phyloP scores from a whole-genome alignment of 2,113 vertebrate genomes.

The Raja brachyura region DNA sequence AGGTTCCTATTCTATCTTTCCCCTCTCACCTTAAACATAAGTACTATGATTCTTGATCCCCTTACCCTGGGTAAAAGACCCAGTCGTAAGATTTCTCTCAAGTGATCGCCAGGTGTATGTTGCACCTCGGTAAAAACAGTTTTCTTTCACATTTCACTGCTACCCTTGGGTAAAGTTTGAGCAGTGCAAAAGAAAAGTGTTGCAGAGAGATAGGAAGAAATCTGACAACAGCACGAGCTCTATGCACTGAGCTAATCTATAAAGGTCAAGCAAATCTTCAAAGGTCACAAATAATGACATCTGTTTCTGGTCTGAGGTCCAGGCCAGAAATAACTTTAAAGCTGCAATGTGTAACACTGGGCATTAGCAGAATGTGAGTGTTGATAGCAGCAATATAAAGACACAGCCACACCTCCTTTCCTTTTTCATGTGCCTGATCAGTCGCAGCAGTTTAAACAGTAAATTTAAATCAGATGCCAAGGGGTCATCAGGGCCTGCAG shows the following conservation, averaged over 20 bases:
- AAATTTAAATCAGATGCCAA: slow-evolving; percentile 29
- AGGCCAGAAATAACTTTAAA: neutral
- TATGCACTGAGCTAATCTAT: neutral
- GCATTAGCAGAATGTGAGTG: neutral
- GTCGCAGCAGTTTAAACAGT: neutral
- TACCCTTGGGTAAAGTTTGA: neutral
- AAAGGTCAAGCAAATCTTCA: neutral
- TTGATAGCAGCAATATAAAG: neutral
- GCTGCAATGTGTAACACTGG: neutral
- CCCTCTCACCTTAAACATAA: no score
- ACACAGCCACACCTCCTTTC: neutral
- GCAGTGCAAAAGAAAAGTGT: neutral
- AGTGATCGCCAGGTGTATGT: neutral
- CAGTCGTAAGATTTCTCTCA: neutral
- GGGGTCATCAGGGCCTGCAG: neutral
- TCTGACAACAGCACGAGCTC: neutral
- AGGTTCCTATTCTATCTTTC: no score
- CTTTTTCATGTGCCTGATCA: neutral
- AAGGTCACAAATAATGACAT: neutral
- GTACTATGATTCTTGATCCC: no score
- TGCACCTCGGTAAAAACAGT: neutral
- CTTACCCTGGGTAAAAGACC: no score
- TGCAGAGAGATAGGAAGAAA: neutral
- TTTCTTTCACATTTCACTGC: neutral
- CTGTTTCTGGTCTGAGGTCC: slow-evolving; percentile 3